These are phyloP conservation scores for Chrysocyon brachyurus DNA, from an alignment of 2,797 vertebrate species.

Conservation along the genomic window DNA sequence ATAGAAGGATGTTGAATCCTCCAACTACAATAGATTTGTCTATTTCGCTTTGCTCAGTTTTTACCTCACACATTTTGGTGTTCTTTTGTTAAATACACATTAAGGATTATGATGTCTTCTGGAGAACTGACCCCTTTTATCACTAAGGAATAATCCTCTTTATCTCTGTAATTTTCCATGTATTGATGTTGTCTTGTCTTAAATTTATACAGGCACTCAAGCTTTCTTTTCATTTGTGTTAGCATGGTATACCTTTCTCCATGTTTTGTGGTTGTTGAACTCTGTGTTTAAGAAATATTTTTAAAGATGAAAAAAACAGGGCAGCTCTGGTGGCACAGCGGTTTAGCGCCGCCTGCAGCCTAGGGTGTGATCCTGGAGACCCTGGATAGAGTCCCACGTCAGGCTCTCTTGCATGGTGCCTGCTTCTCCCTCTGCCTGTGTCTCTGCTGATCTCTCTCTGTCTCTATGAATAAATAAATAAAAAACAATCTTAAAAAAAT, in stretches of 20 bases:
- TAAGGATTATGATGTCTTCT: neutral
- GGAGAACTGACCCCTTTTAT: neutral
- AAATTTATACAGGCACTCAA: neutral
- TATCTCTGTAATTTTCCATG: neutral
- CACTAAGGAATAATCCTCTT: neutral
- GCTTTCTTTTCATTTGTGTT: constrained; percentile 16
- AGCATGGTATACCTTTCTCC: neutral
- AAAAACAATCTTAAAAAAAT: neutral
- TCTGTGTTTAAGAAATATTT: neutral
- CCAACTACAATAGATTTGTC: neutral
- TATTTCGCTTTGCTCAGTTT: neutral
- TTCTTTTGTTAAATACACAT: neutral
- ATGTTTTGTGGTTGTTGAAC: neutral
- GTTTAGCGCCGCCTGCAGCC: too few relatives aligned
- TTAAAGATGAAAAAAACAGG: neutral
- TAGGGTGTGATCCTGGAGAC: too few relatives aligned
- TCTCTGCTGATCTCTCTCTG: too few relatives aligned
- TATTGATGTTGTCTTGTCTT: neutral
- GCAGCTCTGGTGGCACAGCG: too few relatives aligned
- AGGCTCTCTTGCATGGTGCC: too few relatives aligned
- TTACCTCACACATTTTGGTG: neutral
- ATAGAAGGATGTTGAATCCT: neutral
- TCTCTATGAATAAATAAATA: too few relatives aligned
- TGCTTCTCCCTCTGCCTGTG: too few relatives aligned
- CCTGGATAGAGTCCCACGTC: too few relatives aligned